Evolutionary conservation across 1,140 invertebrate genomes (phyloP).

Genomic region (Scaptomyza hsui): DNA sequence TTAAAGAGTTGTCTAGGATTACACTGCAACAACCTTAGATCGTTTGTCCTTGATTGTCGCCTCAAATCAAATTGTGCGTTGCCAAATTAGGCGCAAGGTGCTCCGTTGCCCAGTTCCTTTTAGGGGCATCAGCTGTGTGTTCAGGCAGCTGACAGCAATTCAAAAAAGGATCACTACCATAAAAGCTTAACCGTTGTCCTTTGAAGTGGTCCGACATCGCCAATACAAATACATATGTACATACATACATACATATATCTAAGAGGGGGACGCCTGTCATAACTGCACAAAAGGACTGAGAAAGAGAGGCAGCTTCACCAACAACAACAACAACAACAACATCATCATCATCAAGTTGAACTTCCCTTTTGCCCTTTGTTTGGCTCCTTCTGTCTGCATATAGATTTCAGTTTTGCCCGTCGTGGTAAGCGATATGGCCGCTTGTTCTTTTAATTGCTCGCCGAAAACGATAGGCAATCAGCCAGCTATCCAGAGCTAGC

Average conservation of each 20-base stretch:
- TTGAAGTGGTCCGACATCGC: constrained; percentile 51
- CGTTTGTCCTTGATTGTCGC: constrained; percentile 23
- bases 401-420: constrained; percentile 65
- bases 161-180: constrained; percentile 16
- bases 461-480: constrained; percentile 78
- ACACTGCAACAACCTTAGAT: constrained; percentile 23
- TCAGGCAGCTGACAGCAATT: constrained; percentile 8
- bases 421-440: constrained; percentile 70
- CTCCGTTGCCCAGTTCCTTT: neutral
- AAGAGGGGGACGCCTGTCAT: constrained; percentile 73
- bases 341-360: neutral
- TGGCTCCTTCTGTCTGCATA: constrained; percentile 46
- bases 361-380: constrained; percentile 44
- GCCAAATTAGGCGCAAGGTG: constrained; percentile 3
- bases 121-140: neutral
- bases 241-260: neutral
- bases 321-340: neutral
- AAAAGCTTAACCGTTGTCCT: constrained; percentile 45
- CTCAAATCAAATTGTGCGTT: constrained; percentile 58
- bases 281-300: constrained; percentile 65
- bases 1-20: constrained; percentile 68
- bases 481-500: neutral
- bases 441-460: constrained; percentile 80
- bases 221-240: neutral
- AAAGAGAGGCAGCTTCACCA: constrained; percentile 11